phyloP scores from a whole-genome alignment of 2,113 vertebrate species.

The Candoia aspera region DNA sequence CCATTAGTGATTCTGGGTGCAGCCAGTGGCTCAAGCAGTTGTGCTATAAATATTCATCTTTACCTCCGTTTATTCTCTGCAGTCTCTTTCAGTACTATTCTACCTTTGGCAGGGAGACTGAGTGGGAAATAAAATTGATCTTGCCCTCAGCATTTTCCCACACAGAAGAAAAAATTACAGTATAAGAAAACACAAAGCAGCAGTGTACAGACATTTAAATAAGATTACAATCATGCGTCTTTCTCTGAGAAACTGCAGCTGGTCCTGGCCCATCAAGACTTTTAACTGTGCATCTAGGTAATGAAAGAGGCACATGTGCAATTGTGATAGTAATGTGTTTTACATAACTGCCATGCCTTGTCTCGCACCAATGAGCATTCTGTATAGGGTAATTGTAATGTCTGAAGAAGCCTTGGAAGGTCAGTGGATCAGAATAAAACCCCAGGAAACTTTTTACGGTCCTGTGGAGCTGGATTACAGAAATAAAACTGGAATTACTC shows the following conservation, averaged over 20 bases:
- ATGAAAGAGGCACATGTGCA: background rate
- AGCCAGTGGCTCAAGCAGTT: constrained; percentile 6
- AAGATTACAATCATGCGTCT: background rate
- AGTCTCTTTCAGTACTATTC: background rate
- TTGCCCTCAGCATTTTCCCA: background rate
- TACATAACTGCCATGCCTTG: background rate
- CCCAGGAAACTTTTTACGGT: background rate
- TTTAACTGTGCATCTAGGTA: background rate
- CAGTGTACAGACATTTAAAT: background rate
- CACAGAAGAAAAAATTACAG: background rate
- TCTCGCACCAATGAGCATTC: background rate
- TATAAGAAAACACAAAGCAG: background rate
- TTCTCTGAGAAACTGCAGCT: background rate
- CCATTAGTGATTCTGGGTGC: constrained; percentile 30
- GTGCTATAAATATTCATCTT: constrained; percentile 35
- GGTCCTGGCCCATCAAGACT: background rate
- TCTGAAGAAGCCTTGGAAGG: background rate
- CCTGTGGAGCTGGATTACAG: background rate
- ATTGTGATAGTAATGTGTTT: background rate
- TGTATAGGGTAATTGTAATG: background rate
- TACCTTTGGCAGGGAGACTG: background rate
- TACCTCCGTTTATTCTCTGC: constrained; percentile 24
- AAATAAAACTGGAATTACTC: background rate
- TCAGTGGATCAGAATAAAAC: background rate
- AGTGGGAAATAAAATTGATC: constrained; percentile 4